Conservation (phyloP, 2,797 vertebrate genomes). For the Pogoniulus pusillus region DNA sequence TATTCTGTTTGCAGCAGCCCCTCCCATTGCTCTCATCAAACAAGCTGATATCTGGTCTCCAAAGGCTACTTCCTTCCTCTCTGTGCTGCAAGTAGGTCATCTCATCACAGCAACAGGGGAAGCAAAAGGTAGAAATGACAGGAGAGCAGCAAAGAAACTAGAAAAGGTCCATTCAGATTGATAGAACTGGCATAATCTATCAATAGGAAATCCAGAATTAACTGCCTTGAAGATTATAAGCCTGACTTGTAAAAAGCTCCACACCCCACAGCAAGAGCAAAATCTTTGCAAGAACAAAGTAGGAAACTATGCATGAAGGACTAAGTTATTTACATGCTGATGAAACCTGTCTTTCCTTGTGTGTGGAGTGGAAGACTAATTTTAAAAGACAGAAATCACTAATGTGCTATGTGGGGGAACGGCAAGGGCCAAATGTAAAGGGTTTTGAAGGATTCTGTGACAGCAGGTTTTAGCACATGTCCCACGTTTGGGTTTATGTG, state of each 20-base stretch:
- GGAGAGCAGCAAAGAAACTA: neutral
- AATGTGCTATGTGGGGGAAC: neutral
- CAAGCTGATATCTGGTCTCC: neutral
- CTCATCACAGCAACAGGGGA: neutral
- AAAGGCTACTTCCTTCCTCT: neutral
- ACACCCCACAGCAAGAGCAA: neutral
- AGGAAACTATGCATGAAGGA: neutral
- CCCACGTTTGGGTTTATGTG: accelerated
- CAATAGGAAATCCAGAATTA: neutral
- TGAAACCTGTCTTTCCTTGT: neutral
- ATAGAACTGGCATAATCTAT: neutral
- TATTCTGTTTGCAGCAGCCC: neutral
- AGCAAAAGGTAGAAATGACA: neutral
- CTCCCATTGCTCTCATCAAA: neutral
- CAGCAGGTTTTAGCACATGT: neutral
- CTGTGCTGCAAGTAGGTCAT: neutral
- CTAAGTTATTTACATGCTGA: neutral
- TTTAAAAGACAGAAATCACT: neutral
- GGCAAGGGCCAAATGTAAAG: neutral
- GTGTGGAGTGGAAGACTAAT: neutral
- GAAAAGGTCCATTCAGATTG: neutral
- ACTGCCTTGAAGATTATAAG: neutral
- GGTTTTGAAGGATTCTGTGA: neutral
- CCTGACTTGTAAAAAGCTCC: neutral
- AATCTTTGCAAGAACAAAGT: neutral